phyloP scores from a whole-genome alignment of 2,113 vertebrate species.

The Balaenoptera acutorostrata region DNA sequence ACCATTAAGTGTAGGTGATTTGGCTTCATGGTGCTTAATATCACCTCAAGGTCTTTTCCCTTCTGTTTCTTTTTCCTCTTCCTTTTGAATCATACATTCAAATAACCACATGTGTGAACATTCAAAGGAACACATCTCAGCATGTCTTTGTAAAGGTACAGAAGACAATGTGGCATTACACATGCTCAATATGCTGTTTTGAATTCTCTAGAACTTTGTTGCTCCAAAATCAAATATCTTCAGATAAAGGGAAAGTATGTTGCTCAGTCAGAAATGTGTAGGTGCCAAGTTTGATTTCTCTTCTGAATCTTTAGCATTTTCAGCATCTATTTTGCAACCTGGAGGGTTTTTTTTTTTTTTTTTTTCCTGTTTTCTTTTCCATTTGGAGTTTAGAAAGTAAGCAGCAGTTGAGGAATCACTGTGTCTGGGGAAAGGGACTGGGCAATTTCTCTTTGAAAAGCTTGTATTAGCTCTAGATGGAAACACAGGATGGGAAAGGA shows the following conservation, averaged over 20 bases:
- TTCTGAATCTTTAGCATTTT: slow-evolving; percentile 20
- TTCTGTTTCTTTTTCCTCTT: slow-evolving; percentile 75
- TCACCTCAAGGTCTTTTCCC: slow-evolving; percentile 55
- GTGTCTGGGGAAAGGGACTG: background rate
- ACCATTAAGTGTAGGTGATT: slow-evolving; percentile 34
- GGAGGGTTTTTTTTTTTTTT: background rate
- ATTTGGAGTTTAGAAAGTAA: slow-evolving; percentile 53
- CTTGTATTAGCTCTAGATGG: background rate
- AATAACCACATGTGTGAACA: slow-evolving; percentile 69
- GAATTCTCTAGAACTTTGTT: slow-evolving; percentile 61
- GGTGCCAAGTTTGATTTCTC: slow-evolving; percentile 52
- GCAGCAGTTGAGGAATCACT: background rate
- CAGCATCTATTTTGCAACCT: slow-evolving; percentile 32
- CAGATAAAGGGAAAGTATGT: slow-evolving; percentile 49
- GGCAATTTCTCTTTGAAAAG: background rate
- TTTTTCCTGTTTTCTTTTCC: background rate
- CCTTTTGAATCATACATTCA: slow-evolving; percentile 70
- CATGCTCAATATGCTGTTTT: slow-evolving; percentile 65
- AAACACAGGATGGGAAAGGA: background rate
- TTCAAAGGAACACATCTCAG: slow-evolving; percentile 69
- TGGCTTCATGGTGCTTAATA: slow-evolving; percentile 61
- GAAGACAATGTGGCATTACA: slow-evolving; percentile 68
- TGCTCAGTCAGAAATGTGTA: slow-evolving; percentile 48
- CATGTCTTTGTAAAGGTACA: slow-evolving; percentile 56
- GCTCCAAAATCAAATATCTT: slow-evolving; percentile 45